Evolutionary conservation across 2,113 vertebrate species (phyloP).

Genomic region (Chloebia gouldiae): DNA sequence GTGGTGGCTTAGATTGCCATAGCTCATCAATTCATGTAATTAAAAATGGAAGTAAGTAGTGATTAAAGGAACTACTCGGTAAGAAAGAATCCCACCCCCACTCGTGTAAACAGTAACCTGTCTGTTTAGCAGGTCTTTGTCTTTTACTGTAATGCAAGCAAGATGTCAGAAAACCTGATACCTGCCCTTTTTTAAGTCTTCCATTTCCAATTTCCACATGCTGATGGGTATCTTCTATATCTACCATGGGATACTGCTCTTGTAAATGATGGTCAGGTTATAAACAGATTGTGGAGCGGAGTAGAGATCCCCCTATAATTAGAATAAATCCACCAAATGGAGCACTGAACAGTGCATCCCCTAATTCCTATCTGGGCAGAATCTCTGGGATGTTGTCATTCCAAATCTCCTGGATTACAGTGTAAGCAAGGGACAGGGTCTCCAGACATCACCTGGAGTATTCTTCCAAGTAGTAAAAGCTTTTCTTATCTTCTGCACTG

Average conservation of each 20-base stretch:
- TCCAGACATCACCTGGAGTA: slow-evolving; percentile 70
- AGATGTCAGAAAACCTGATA: not conserved
- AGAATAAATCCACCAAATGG: slow-evolving; percentile 76
- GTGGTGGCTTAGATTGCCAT: not conserved
- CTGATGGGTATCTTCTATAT: not conserved
- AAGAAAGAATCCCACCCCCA: not conserved
- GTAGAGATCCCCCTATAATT: slow-evolving; percentile 68
- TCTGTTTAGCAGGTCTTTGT: not conserved
- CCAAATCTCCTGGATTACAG: slow-evolving; percentile 77
- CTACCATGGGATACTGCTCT: not conserved
- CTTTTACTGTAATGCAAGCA: not conserved
- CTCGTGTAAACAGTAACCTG: not conserved
- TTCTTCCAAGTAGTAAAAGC: slow-evolving; percentile 66
- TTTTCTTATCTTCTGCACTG: slow-evolving; percentile 8
- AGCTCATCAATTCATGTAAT: not conserved
- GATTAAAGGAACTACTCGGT: not conserved
- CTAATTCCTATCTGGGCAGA: slow-evolving; percentile 79
- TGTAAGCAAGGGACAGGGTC: slow-evolving; percentile 73
- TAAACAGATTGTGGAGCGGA: slow-evolving; percentile 53
- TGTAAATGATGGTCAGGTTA: not conserved
- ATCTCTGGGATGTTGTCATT: slow-evolving; percentile 74
- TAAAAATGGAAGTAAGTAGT: not conserved
- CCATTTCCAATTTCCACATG: slow-evolving; percentile 24
- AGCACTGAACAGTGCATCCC: slow-evolving; percentile 77
- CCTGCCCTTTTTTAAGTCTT: not conserved